Evolutionary conservation across 2,888 invertebrate genomes (phyloP), one percentile per base, ranked within the genome.

Genomic region (Entomobrya proxima): DNA sequence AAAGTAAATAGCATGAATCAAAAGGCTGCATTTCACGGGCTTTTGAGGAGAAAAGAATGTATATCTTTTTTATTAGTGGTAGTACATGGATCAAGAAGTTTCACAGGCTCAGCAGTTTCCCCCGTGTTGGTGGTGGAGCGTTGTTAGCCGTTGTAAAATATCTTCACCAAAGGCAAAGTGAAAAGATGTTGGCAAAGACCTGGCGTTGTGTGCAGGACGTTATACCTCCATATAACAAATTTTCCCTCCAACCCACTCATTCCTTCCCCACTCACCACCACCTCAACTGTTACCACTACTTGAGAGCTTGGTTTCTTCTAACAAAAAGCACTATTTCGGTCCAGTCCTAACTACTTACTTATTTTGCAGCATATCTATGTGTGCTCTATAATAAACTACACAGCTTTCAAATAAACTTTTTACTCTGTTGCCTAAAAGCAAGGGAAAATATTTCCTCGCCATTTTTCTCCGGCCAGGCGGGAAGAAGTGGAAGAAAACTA

Each of bases 1-100:
- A 72, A 72, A 72, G 72, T 72, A 72, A 47, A 27, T 24, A 72
- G 44, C 15, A 44, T n/a, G 72, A 72, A 72, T 72, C 72, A 72
- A 72, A 72, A 47, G 64, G 47, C 44, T 44, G 47, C 27, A 72
- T 72, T 72, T 72, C 72, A 72, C 47, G 72, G 27, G 44, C 47
- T 44, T 24, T 64, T 64, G 18, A 64, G 18, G 37, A 64, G 30
- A 18, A 37, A 37, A 37, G 18, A 37, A 18, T 27, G 11, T 44
- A 44, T 44, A 6, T 47, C 27, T 44, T 44, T 72, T 72, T 72
- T 72, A 72, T 47, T 72, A 44, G 47, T 72, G 47, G n/a, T n/a
- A n/a, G n/a, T 72, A 69, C 44, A 64, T 37, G 64, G 64, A 64
- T 64, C 61, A 61, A 61, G 64, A 64, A 64, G 35, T 64, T 64